Conservation (phyloP, 2,113 vertebrate species). For the Elephas maximus region DNA sequence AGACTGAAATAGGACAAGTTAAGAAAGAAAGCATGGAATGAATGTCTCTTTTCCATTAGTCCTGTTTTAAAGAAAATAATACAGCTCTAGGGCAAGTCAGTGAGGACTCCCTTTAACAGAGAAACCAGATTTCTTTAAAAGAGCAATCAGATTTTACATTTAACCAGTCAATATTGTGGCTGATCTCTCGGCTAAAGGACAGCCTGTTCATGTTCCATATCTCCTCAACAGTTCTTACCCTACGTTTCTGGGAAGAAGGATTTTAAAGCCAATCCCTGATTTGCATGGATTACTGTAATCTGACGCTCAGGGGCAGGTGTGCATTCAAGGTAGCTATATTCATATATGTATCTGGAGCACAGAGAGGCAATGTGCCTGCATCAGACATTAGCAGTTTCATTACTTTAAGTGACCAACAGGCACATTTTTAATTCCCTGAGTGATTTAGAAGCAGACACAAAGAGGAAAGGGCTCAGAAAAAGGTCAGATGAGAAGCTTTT, state of each 20-base stretch:
- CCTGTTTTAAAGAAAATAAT: slow-evolving; percentile 55
- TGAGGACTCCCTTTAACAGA: neutral
- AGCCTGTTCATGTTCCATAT: neutral
- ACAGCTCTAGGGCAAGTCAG: neutral
- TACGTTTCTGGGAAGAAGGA: slow-evolving; percentile 56
- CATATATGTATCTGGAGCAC: slow-evolving; percentile 84
- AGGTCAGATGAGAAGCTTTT: slow-evolving; percentile 54
- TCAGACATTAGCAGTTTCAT: slow-evolving; percentile 78
- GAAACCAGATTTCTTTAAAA: neutral
- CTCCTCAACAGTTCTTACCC: slow-evolving; percentile 1
- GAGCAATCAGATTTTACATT: slow-evolving; percentile 22
- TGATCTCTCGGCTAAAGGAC: neutral
- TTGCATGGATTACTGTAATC: slow-evolving; percentile 70
- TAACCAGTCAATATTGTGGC: neutral
- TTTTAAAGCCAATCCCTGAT: slow-evolving; percentile 64
- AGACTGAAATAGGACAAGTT: neutral
- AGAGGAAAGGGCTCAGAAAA: slow-evolving; percentile 64
- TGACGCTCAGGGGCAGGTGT: slow-evolving; percentile 76
- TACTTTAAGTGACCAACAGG: slow-evolving; percentile 84
- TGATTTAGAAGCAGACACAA: neutral
- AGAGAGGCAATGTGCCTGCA: slow-evolving; percentile 31
- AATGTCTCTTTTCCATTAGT: neutral
- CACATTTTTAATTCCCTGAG: slow-evolving; percentile 69
- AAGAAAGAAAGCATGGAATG: neutral
- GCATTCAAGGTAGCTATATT: slow-evolving; percentile 69